Conservation (phyloP, 1,140 invertebrate species). For the Diorhabda carinulata region DNA sequence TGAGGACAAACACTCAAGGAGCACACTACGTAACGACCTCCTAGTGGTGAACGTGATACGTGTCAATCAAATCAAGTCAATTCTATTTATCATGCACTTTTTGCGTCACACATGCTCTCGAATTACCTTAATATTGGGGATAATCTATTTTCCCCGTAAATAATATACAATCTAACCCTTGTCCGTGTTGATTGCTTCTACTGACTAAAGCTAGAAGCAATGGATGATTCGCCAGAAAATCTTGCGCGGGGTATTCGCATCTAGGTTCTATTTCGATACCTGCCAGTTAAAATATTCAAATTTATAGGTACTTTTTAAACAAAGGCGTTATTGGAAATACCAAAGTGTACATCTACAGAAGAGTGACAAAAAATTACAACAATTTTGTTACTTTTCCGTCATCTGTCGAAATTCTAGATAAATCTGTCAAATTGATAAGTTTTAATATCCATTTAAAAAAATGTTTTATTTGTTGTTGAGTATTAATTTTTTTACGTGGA, state of each 20-base stretch:
- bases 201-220: slow-evolving; percentile 21
- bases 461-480: too few species aligned
- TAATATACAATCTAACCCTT: slow-evolving; percentile 17
- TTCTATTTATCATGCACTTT: not conserved
- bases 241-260: slow-evolving; percentile 13
- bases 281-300: slow-evolving; percentile 17
- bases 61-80: too few species aligned
- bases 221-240: slow-evolving; percentile 26
- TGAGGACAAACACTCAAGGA: too few species aligned
- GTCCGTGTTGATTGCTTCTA: slow-evolving; percentile 9
- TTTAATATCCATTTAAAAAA: too few species aligned
- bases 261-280: slow-evolving; percentile 20
- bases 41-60: too few species aligned
- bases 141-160: slow-evolving; percentile 23
- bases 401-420: too few species aligned
- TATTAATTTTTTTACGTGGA: too few species aligned
- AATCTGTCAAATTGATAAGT: too few species aligned
- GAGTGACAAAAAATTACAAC: not conserved
- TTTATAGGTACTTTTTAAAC: not conserved
- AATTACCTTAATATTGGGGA: slow-evolving; percentile 4
- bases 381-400: not conserved
- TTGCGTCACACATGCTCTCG: not conserved
- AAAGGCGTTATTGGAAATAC: not conserved
- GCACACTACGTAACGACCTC: too few species aligned
- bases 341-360: not conserved